A percentile compares a stretch with the other conserved stretches of the same genome.
Conservation (phyloP, 2,888 invertebrate genomes). For the Galerucella pusilla region DNA sequence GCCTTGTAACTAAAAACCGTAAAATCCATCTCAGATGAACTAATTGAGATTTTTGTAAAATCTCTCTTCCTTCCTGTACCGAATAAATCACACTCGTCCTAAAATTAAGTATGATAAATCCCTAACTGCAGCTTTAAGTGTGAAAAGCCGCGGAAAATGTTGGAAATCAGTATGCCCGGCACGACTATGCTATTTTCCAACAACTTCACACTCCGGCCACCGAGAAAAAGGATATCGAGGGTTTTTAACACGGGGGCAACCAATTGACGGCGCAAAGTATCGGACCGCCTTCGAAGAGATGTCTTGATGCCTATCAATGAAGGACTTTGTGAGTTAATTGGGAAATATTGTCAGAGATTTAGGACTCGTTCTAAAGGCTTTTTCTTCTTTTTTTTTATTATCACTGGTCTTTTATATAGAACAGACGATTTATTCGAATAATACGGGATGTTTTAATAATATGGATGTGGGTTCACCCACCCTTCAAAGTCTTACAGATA, state of each 20-base stretch:
- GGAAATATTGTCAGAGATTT: conserved; percentile 43
- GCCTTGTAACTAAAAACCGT: no score
- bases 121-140: conserved; percentile 40
- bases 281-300: conserved; percentile 42
- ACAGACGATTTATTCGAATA: conserved; percentile 5
- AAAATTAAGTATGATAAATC: conserved; percentile 47
- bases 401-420: conserved; percentile 14
- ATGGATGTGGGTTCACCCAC: no score
- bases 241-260: conserved; percentile 41
- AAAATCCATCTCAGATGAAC: no score
- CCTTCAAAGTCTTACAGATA: no score
- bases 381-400: conserved; percentile 17
- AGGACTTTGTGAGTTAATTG: conserved; percentile 45
- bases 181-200: conserved; percentile 62
- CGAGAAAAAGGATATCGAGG: conserved; percentile 31
- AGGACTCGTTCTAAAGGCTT: conserved; percentile 12
- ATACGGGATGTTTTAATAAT: no score
- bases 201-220: conserved; percentile 43
- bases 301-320: conserved; percentile 56
- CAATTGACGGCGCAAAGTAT: conserved; percentile 51
- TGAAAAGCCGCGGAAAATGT: conserved; percentile 32
- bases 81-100: conserved; percentile 41
- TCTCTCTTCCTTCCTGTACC: conserved; percentile 21
- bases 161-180: conserved; percentile 55
- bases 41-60: background rate